Evolutionary conservation across 2,113 vertebrate genomes (phyloP).

Genomic region (Ptyas mucosa): DNA sequence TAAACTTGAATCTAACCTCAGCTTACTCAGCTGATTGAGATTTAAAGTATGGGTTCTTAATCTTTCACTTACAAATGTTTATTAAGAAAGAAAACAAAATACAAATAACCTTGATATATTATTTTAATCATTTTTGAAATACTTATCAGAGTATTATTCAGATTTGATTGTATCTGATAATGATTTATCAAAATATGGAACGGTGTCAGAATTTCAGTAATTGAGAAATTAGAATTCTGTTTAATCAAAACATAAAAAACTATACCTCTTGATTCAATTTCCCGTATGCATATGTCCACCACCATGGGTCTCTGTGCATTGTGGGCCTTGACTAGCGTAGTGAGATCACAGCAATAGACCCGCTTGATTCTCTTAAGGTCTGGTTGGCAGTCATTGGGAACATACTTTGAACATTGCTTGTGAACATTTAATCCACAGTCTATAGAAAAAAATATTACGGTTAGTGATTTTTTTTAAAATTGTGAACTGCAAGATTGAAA

Average conservation of each 20-base stretch:
- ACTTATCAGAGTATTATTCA: background rate
- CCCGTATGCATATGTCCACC: conserved; percentile 93
- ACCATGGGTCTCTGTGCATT: conserved; percentile 92
- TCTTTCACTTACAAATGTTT: background rate
- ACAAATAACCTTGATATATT: background rate
- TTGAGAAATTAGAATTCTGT: background rate
- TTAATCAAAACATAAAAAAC: background rate
- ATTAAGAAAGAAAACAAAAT: background rate
- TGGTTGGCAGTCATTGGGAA: conserved; percentile 95
- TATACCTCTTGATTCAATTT: conserved; percentile 94
- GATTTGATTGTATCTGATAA: background rate
- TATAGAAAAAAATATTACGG: conserved; percentile 59
- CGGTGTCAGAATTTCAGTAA: background rate
- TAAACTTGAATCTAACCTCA: background rate
- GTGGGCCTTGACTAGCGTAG: conserved; percentile 95
- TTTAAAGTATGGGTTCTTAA: background rate
- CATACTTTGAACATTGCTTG: conserved; percentile 96
- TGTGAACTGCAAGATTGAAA: background rate
- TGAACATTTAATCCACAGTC: conserved; percentile 96
- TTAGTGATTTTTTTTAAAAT: background rate
- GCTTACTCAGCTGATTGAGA: background rate
- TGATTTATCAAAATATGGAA: background rate
- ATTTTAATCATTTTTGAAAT: background rate
- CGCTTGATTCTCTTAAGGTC: conserved; percentile 96
- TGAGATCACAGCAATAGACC: conserved; percentile 96